Evolutionary conservation across 2,888 invertebrate species (phyloP).

Genomic region (Lampropteryx suffumata): DNA sequence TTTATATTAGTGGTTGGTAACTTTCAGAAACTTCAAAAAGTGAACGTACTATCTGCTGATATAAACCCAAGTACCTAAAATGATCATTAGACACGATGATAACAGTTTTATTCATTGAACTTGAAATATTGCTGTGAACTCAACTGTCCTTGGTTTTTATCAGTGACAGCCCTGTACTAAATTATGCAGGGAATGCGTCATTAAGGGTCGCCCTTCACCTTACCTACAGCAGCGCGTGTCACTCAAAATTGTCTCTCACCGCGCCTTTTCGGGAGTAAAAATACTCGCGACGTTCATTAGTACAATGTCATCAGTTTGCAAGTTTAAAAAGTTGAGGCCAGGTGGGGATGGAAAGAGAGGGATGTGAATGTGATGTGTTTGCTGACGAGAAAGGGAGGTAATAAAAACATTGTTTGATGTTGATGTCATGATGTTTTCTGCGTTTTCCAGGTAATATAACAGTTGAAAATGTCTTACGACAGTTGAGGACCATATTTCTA

Average conservation of each 20-base stretch:
- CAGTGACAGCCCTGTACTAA: constrained; percentile 31
- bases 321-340: constrained; percentile 7
- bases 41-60: too few relatives aligned
- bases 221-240: constrained; percentile 78
- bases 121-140: not conserved
- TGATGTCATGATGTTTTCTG: too few relatives aligned
- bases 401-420: too few relatives aligned
- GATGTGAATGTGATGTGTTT: not conserved
- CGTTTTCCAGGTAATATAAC: too few relatives aligned
- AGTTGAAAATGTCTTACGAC: too few relatives aligned
- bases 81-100: too few relatives aligned
- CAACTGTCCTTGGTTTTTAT: constrained; percentile 1
- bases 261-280: constrained; percentile 63
- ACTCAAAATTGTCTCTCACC: constrained; percentile 71
- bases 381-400: too few relatives aligned
- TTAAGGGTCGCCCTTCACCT: constrained; percentile 64
- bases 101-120: not conserved
- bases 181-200: constrained; percentile 68
- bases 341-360: not conserved
- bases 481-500: too few relatives aligned
- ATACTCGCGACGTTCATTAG: constrained; percentile 72
- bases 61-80: too few relatives aligned
- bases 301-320: constrained; percentile 50
- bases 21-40: too few relatives aligned
- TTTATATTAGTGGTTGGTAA: too few relatives aligned